Evolutionary conservation across 2,113 vertebrate species (phyloP).

Genomic region (Phalacrocorax pelagicus): DNA sequence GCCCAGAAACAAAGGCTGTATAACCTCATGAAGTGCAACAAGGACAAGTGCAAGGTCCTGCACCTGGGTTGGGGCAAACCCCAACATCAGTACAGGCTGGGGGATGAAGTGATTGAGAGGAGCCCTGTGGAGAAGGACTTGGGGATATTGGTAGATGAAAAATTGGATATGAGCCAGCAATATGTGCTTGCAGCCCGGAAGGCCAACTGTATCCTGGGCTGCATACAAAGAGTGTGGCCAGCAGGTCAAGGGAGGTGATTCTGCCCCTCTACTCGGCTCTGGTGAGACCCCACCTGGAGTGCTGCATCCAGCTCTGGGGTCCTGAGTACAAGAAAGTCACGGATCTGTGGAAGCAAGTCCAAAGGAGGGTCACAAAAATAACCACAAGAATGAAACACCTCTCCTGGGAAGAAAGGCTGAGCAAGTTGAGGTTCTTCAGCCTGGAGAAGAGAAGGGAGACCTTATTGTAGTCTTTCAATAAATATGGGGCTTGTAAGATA

Average conservation of each 20-base stretch:
- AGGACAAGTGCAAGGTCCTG: not conserved
- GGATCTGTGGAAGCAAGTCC: not conserved
- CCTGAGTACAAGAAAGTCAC: rapidly evolving
- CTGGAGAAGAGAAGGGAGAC: not conserved
- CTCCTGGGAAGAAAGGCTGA: not conserved
- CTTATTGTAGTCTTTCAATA: not conserved
- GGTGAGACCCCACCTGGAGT: not conserved
- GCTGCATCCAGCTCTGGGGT: rapidly evolving
- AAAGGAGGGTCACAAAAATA: not conserved
- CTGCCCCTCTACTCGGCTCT: rapidly evolving
- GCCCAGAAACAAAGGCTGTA: not conserved
- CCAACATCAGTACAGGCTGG: not conserved
- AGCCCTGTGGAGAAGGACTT: not conserved
- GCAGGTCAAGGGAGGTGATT: not conserved
- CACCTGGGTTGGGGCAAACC: no score
- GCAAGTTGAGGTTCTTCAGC: not conserved
- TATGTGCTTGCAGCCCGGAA: not conserved
- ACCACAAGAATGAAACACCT: not conserved
- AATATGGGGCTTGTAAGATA: not conserved
- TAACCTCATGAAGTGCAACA: no score
- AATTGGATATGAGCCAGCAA: not conserved
- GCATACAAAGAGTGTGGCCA: rapidly evolving
- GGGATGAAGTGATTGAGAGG: not conserved
- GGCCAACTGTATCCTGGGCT: not conserved
- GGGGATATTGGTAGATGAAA: not conserved